These are phyloP conservation scores for Nyctibius bracteatus DNA, from an alignment of 2,113 vertebrate genomes.

Conservation along the genomic window DNA sequence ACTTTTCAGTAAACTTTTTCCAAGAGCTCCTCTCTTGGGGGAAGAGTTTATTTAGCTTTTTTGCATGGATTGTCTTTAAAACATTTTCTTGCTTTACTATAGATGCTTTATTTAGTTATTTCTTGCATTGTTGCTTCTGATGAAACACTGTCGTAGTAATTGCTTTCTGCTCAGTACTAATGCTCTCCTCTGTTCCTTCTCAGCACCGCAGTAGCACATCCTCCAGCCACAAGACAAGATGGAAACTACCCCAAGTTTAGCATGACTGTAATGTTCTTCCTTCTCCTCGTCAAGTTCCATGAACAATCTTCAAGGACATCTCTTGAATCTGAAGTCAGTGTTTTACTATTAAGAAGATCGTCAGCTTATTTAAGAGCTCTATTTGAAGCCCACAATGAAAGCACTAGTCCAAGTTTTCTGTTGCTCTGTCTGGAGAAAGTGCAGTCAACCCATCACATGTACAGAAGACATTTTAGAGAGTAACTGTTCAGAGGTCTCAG, in stretches of 20 bases:
- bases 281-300: neutral
- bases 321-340: neutral
- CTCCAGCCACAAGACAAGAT: neutral
- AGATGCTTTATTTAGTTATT: neutral
- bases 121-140: neutral
- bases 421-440: neutral
- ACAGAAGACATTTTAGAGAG: neutral
- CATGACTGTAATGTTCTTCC: neutral
- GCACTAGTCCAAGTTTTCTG: neutral
- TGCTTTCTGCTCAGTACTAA: neutral
- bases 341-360: neutral
- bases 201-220: neutral
- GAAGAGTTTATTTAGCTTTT: neutral
- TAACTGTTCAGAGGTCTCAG: neutral
- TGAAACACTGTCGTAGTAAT: neutral
- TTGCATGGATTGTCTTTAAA: neutral
- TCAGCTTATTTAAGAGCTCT: neutral
- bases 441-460: rapidly evolving
- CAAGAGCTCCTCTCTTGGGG: neutral
- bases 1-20: no score
- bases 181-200: neutral
- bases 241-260: neutral
- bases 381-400: neutral
- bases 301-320: neutral
- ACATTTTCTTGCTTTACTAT: neutral